These are phyloP conservation scores for Dioctria linearis DNA, from an alignment of 2,888 invertebrate species.

Conservation along the genomic window DNA sequence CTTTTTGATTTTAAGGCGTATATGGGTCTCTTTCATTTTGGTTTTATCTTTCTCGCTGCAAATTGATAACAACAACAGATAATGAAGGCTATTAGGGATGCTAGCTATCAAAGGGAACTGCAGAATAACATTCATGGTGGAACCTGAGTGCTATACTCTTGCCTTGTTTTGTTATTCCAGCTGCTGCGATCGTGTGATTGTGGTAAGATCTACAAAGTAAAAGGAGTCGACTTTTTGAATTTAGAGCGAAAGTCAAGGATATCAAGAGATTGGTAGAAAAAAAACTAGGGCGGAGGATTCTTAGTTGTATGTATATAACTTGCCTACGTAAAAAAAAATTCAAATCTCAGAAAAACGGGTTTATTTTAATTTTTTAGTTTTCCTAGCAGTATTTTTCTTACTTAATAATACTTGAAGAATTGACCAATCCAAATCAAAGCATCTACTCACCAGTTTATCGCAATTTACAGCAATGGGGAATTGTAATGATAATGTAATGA, in stretches of 20 bases:
- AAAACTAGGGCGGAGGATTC: not conserved
- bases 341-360: too few relatives aligned
- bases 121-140: not conserved
- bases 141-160: not conserved
- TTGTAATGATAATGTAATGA: too few relatives aligned
- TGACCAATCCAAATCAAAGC: too few relatives aligned
- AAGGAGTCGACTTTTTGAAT: not conserved
- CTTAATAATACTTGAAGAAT: too few relatives aligned
- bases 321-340: too few relatives aligned
- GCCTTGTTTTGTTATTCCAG: constrained; percentile 9
- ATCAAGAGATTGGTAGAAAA: not conserved
- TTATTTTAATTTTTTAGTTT: too few relatives aligned
- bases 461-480: too few relatives aligned
- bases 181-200: not conserved
- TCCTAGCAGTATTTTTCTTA: too few relatives aligned
- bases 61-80: constrained; percentile 29
- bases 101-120: not conserved
- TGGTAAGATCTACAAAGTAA: not conserved
- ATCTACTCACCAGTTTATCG: too few relatives aligned
- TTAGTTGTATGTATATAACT: too few relatives aligned
- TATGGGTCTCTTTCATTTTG: constrained; percentile 16
- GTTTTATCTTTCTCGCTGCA: not conserved
- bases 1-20: constrained; percentile 42
- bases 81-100: constrained; percentile 12
- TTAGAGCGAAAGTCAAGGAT: constrained; percentile 14